Percentiles rank a stretch among this genome's conserved stretches.
Conservation (phyloP, 2,113 vertebrate genomes). For the Syngnathoides biaculeatus region DNA sequence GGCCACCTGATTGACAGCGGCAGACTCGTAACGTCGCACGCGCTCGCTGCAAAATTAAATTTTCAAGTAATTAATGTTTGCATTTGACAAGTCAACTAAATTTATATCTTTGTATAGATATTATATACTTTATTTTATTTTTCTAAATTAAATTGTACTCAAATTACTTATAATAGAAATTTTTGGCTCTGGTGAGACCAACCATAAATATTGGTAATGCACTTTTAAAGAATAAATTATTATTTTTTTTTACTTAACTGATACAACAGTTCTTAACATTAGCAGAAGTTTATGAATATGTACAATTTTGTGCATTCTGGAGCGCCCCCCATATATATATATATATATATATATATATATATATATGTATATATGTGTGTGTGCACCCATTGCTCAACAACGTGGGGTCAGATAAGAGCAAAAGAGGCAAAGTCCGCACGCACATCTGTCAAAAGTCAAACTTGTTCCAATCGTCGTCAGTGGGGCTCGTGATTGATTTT, state of each 20-base stretch:
- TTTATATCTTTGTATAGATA: no score
- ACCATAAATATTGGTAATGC: no score
- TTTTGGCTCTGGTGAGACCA: no score
- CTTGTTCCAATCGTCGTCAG: not conserved
- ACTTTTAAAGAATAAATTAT: no score
- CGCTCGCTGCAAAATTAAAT: not conserved
- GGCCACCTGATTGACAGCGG: conserved; percentile 45
- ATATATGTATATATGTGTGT: no score
- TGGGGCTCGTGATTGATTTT: conserved; percentile 1
- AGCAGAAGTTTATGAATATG: not conserved
- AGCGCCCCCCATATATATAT: not conserved
- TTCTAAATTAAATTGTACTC: no score
- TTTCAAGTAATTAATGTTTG: not conserved
- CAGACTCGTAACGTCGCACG: conserved; percentile 32
- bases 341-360: no score
- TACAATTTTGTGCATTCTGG: no score
- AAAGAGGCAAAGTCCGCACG: conserved; percentile 31
- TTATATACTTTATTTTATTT: no score
- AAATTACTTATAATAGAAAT: no score
- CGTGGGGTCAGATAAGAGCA: not conserved
- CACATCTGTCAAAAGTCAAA: not conserved
- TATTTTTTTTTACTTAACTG: no score
- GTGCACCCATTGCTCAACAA: conserved; percentile 10
- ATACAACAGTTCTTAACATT: no score
- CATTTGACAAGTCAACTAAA: not conserved